phyloP scores from a whole-genome alignment of 2,113 vertebrate species.

The Pelusios castaneus region DNA sequence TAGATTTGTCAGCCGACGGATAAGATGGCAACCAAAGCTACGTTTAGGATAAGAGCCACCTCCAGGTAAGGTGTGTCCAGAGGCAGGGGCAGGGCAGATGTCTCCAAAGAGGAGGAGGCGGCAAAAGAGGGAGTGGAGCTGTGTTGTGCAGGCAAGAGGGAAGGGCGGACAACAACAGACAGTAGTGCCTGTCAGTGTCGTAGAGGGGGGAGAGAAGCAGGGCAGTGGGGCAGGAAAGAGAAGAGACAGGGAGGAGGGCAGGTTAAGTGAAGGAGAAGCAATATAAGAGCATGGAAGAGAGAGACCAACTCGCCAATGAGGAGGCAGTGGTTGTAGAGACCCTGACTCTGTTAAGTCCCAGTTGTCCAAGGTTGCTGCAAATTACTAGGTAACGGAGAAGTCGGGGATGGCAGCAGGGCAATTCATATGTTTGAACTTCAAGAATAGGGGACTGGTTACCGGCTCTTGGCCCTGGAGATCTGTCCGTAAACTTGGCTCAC shows the following conservation, averaged over 20 bases:
- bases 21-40: background rate
- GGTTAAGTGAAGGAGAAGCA: background rate
- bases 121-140: background rate
- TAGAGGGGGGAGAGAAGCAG: background rate
- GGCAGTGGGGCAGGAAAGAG: background rate
- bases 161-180: background rate
- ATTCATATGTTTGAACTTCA: background rate
- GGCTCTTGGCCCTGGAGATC: background rate
- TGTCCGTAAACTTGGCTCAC: background rate
- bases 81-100: accelerated
- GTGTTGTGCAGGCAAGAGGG: no score
- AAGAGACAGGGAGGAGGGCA: background rate
- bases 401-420: background rate
- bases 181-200: background rate
- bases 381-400: background rate
- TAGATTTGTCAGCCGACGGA: background rate
- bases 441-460: background rate
- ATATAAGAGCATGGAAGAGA: background rate
- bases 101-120: background rate
- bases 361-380: background rate
- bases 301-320: background rate
- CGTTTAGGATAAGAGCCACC: background rate
- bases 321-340: background rate
- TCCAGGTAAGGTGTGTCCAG: accelerated
- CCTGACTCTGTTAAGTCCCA: background rate